Conservation (phyloP, 2,888 invertebrate species). For the Sphaeridia pumilis region DNA sequence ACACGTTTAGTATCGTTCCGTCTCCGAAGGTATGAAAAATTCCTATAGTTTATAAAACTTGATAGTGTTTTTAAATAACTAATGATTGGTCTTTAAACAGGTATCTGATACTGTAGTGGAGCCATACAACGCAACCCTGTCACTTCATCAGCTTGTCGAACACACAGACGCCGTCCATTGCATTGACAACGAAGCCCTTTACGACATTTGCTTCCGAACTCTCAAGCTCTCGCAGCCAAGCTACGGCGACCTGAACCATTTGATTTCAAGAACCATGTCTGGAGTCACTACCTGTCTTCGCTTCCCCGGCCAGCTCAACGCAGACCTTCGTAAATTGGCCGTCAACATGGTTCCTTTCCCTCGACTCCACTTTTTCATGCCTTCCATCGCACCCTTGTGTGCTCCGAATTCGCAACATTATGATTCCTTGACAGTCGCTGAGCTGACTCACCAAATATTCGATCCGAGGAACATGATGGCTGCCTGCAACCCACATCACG, state of each 20-base stretch:
- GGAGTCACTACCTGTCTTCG: conserved; percentile 76
- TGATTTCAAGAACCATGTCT: conserved; percentile 75
- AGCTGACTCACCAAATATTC: conserved; percentile 53
- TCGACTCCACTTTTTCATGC: conserved; percentile 90
- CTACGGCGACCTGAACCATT: conserved; percentile 78
- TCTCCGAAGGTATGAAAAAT: conserved; percentile 58
- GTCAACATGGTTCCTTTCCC: conserved; percentile 98
- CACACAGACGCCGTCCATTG: conserved; percentile 79
- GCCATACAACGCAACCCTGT: conserved; percentile 77
- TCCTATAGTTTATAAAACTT: too few relatives aligned
- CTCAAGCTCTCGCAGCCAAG: conserved; percentile 71
- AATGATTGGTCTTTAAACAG: conserved; percentile 10
- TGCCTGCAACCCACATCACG: conserved; percentile 85
- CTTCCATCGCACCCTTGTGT: conserved; percentile 88
- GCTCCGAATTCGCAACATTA: conserved; percentile 49
- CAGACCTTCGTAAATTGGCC: conserved; percentile 77
- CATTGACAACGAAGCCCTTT: conserved; percentile 77
- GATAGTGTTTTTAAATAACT: too few relatives aligned
- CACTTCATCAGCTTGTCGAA: conserved; percentile 73
- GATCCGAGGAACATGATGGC: conserved; percentile 97
- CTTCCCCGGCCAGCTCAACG: conserved; percentile 88
- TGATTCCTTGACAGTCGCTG: conserved; percentile 78
- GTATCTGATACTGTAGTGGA: conserved; percentile 73
- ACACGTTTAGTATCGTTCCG: conserved; percentile 69
- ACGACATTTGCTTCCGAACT: conserved; percentile 80